Conservation (phyloP, 2,888 invertebrate species). For the Drosophila helvetica region DNA sequence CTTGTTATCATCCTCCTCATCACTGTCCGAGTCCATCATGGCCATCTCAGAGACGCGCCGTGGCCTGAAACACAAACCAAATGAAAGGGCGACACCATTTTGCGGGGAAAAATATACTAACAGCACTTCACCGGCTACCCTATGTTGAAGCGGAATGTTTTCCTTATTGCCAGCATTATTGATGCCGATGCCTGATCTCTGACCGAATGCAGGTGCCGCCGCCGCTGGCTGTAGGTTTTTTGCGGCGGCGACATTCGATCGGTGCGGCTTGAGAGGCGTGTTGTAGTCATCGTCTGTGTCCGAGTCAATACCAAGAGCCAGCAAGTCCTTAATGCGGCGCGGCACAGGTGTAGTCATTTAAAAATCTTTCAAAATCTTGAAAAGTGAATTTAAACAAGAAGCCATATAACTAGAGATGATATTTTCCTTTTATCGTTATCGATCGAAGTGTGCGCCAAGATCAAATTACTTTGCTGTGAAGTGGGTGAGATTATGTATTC, state of each 20-base stretch:
- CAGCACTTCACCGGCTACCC: conserved; percentile 21
- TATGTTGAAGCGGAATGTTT: conserved; percentile 38
- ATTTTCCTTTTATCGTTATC: background rate
- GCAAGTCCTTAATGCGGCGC: conserved; percentile 80
- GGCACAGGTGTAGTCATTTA: conserved; percentile 78
- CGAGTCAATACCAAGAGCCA: conserved; percentile 79
- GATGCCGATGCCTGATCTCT: conserved; percentile 9
- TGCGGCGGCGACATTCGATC: conserved; percentile 3
- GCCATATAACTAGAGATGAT: background rate
- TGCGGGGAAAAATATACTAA: background rate
- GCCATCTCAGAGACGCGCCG: conserved; percentile 81
- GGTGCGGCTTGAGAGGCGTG: conserved; percentile 67
- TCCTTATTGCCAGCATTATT: conserved; percentile 57
- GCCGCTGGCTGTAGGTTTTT: background rate
- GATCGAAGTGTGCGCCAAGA: background rate
- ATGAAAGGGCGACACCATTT: background rate
- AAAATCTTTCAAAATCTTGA: conserved; percentile 1
- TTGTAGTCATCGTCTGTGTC: conserved; percentile 81
- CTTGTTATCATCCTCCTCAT: conserved; percentile 74
- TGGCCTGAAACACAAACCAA: conserved; percentile 61
- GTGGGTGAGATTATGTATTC: background rate
- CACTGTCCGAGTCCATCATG: conserved; percentile 80
- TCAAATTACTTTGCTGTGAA: background rate
- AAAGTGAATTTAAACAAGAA: conserved; percentile 12
- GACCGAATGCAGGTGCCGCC: conserved; percentile 2